A percentile compares a stretch with the other conserved stretches of the same genome.
These are phyloP conservation scores for Hedya salicella DNA, from an alignment of 2,888 invertebrate species.

Conservation along the genomic window DNA sequence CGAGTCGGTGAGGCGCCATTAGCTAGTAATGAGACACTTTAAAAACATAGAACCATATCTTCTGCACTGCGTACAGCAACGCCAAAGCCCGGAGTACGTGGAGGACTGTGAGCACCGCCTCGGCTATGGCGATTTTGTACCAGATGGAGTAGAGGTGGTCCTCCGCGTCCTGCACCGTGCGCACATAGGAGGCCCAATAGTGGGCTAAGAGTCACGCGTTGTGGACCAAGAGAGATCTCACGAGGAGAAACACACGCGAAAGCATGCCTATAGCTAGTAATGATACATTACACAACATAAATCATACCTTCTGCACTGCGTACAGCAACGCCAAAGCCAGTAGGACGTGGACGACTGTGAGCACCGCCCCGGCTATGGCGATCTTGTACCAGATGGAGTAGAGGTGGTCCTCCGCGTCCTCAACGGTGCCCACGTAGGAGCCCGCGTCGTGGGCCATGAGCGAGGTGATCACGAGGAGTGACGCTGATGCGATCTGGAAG, in stretches of 20 bases:
- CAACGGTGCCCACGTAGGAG: constrained; percentile 57
- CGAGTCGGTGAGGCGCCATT: too few relatives aligned
- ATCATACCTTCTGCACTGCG: constrained; percentile 61
- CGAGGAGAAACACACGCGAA: too few relatives aligned
- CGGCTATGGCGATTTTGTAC: constrained; percentile 31
- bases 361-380: constrained; percentile 42
- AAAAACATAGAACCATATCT: constrained; percentile 53
- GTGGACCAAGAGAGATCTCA: too few relatives aligned
- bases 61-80: constrained; percentile 59
- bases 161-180: constrained; percentile 62
- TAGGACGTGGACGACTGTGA: constrained; percentile 62
- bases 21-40: too few relatives aligned
- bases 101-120: constrained; percentile 53
- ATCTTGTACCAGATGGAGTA: constrained; percentile 39
- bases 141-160: constrained; percentile 45
- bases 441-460: constrained; percentile 60
- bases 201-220: constrained; percentile 65
- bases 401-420: constrained; percentile 55
- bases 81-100: constrained; percentile 65
- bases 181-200: constrained; percentile 51
- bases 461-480: constrained; percentile 60
- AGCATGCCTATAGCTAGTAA: constrained; percentile 17
- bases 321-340: constrained; percentile 62
- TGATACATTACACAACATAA: background rate
- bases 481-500: constrained; percentile 60